phyloP scores from a whole-genome alignment of 2,797 vertebrate genomes.

The Rachycentron canadum region DNA sequence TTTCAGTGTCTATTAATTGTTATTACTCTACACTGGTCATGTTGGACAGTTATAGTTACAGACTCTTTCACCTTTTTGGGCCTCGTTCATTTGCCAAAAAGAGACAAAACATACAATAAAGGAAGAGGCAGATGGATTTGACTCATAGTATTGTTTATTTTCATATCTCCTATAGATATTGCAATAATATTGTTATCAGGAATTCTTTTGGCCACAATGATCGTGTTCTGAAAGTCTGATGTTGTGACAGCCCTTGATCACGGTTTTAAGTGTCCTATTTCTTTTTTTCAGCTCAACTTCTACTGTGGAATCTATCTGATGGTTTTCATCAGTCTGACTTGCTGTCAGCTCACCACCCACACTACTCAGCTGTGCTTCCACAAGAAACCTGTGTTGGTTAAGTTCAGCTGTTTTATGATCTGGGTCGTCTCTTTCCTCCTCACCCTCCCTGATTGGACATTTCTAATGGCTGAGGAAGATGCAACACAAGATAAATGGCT shows the following conservation, averaged over 20 bases:
- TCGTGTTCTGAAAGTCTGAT: too few species aligned
- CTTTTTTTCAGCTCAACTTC: conserved; percentile 87
- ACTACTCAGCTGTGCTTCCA: conserved; percentile 84
- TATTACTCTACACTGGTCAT: too few species aligned
- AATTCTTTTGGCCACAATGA: too few species aligned
- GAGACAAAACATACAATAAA: too few species aligned
- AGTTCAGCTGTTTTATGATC: conserved; percentile 82
- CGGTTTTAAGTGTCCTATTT: neutral
- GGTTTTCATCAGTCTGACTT: conserved; percentile 88
- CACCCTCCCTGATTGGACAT: conserved; percentile 79
- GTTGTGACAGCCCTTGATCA: neutral
- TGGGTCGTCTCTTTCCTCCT: conserved; percentile 81
- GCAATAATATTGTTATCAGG: too few species aligned
- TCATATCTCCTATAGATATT: too few species aligned
- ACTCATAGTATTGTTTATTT: too few species aligned
- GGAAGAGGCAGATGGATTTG: too few species aligned
- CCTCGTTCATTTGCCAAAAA: too few species aligned
- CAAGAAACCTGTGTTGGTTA: conserved; percentile 78
- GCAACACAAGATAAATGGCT: conserved; percentile 19
- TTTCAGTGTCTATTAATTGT: too few species aligned
- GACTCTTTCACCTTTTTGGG: too few species aligned
- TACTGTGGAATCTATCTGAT: conserved; percentile 93
- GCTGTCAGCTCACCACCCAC: conserved; percentile 86
- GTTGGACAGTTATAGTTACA: too few species aligned
- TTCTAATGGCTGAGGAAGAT: conserved; percentile 54